Conservation (phyloP, 2,888 invertebrate species). For the Taphrorychus bicolor region DNA sequence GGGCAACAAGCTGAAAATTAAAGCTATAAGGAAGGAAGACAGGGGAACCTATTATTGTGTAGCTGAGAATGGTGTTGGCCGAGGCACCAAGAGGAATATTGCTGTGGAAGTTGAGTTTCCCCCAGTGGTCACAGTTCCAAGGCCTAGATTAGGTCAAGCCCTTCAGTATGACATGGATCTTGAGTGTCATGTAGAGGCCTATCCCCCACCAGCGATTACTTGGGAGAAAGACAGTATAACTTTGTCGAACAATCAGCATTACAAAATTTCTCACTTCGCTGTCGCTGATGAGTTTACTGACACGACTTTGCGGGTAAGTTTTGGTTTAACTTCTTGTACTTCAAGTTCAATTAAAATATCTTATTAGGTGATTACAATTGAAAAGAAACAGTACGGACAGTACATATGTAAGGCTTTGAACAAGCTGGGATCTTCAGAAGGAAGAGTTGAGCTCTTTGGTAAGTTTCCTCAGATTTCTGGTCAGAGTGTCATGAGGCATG, state of each 20-base stretch:
- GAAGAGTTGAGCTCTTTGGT: slow-evolving; percentile 84
- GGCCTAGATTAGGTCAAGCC: slow-evolving; percentile 85
- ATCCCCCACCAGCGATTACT: slow-evolving; percentile 90
- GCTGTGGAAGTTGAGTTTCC: slow-evolving; percentile 91
- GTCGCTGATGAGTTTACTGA: slow-evolving; percentile 93
- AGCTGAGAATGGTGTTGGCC: slow-evolving; percentile 88
- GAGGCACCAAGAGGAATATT: slow-evolving; percentile 84
- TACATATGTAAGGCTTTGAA: slow-evolving; percentile 90
- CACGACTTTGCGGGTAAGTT: slow-evolving; percentile 75
- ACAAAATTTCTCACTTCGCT: slow-evolving; percentile 88
- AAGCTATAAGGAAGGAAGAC: slow-evolving; percentile 83
- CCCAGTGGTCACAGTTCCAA: slow-evolving; percentile 84
- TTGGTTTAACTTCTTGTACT: background rate
- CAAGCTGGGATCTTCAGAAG: slow-evolving; percentile 83
- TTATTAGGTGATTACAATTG: slow-evolving; percentile 76
- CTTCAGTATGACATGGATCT: slow-evolving; percentile 93
- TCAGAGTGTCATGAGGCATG: slow-evolving; percentile 10
- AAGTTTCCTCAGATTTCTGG: slow-evolving; percentile 54
- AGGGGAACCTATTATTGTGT: slow-evolving; percentile 94
- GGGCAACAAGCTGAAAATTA: slow-evolving; percentile 81
- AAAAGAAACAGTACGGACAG: slow-evolving; percentile 86
- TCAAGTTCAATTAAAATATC: background rate
- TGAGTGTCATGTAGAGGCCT: slow-evolving; percentile 94
- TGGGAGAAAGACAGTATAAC: slow-evolving; percentile 89
- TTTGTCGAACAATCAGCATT: slow-evolving; percentile 89